Conservation (phyloP, 1,140 invertebrate genomes). For the Acyrthosiphon pisum region DNA sequence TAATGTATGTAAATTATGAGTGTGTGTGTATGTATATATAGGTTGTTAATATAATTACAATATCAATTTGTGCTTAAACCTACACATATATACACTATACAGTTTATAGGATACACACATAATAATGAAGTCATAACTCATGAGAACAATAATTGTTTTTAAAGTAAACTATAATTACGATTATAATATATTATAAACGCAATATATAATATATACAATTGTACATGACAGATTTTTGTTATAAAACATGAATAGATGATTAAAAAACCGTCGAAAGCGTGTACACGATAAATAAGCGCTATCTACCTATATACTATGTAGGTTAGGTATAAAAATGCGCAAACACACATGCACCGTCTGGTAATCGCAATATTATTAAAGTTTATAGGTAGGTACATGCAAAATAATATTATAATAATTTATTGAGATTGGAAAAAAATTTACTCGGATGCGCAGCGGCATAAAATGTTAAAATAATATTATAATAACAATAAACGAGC, state of each 20-base stretch:
- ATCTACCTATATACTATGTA: not conserved
- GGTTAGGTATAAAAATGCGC: not conserved
- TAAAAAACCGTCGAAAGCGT: not conserved
- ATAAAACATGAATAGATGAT: not conserved
- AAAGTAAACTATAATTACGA: not conserved
- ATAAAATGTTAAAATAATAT: not conserved
- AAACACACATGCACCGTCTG: not conserved
- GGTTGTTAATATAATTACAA: slow-evolving; percentile 3
- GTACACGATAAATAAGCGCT: not conserved
- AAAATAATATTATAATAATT: not conserved
- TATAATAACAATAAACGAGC: not conserved
- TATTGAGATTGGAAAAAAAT: not conserved
- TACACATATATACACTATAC: not conserved
- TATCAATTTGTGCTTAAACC: not conserved
- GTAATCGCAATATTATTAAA: not conserved
- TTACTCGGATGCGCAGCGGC: not conserved
- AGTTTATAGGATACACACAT: not conserved
- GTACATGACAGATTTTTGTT: not conserved
- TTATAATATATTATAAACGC: not conserved
- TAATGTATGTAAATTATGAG: not conserved
- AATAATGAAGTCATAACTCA: slow-evolving; percentile 31
- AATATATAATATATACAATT: not conserved
- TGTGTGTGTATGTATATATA: not conserved
- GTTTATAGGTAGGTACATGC: too few species aligned
- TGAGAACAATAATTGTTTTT: slow-evolving; percentile 9